Evolutionary conservation across 2,113 vertebrate genomes (phyloP).

Genomic region (Crotalus horridus): DNA sequence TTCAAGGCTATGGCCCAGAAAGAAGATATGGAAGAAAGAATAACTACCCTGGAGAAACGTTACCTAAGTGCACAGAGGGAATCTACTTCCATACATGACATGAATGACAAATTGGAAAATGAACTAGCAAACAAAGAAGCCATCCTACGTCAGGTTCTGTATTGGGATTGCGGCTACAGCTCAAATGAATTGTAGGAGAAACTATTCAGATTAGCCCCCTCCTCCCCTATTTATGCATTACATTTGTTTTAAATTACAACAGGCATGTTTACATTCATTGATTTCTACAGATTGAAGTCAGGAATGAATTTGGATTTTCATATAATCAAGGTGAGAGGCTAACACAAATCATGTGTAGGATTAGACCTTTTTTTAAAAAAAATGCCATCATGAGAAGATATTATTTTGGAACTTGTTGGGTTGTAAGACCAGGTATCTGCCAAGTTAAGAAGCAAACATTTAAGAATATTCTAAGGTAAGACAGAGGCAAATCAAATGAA

Average conservation of each 20-base stretch:
- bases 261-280: background rate
- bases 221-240: background rate
- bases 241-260: background rate
- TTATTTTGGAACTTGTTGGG: background rate
- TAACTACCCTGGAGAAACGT: conserved; percentile 95
- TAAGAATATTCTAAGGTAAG: background rate
- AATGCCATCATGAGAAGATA: background rate
- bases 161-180: conserved; percentile 10
- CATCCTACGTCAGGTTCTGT: conserved; percentile 90
- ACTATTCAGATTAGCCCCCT: background rate
- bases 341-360: background rate
- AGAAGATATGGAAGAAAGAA: conserved; percentile 99
- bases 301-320: background rate
- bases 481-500: background rate
- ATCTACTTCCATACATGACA: conserved; percentile 97
- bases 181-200: background rate
- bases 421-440: background rate
- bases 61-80: conserved; percentile 98
- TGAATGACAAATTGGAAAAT: conserved; percentile 98
- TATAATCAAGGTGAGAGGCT: background rate
- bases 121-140: conserved; percentile 98
- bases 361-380: background rate
- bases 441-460: background rate
- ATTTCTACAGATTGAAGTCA: background rate
- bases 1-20: conserved; percentile 97